A percentile compares a stretch with the other conserved stretches of the same genome.
Evolutionary conservation across 2,797 vertebrate species (phyloP).

Genomic region (Tachyglossus aculeatus): DNA sequence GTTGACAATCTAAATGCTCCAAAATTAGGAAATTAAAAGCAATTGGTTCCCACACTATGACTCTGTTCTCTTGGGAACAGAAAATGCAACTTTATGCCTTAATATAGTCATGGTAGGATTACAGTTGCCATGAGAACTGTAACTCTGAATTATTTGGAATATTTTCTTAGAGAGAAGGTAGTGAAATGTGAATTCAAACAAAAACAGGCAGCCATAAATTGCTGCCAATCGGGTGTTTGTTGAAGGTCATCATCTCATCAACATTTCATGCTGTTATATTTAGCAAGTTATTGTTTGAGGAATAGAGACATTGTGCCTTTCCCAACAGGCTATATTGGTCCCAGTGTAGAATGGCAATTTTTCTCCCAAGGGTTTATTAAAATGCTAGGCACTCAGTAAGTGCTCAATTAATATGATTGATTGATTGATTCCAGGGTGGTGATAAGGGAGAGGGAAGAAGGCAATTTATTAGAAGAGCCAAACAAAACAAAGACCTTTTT

Average conservation of each 20-base stretch:
- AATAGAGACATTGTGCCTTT: too few species aligned
- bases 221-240: background rate
- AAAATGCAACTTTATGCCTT: conserved; percentile 69
- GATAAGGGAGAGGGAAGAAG: too few species aligned
- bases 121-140: conserved; percentile 51
- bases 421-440: too few species aligned
- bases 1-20: conserved; percentile 56
- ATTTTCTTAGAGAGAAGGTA: conserved; percentile 55
- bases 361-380: too few species aligned
- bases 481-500: too few species aligned
- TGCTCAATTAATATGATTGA: too few species aligned
- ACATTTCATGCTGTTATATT: too few species aligned
- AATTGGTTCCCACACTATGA: conserved; percentile 64
- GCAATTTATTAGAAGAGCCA: too few species aligned
- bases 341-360: too few species aligned
- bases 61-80: conserved; percentile 61
- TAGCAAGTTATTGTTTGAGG: too few species aligned
- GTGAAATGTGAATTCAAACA: conserved; percentile 45
- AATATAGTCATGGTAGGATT: conserved; percentile 54
- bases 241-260: background rate
- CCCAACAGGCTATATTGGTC: too few species aligned
- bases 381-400: too few species aligned
- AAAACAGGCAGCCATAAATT: conserved; percentile 44
- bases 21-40: conserved; percentile 56
- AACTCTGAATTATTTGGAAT: conserved; percentile 54